Conservation (phyloP, 2,797 vertebrate species). For the Peromyscus nudipes region DNA sequence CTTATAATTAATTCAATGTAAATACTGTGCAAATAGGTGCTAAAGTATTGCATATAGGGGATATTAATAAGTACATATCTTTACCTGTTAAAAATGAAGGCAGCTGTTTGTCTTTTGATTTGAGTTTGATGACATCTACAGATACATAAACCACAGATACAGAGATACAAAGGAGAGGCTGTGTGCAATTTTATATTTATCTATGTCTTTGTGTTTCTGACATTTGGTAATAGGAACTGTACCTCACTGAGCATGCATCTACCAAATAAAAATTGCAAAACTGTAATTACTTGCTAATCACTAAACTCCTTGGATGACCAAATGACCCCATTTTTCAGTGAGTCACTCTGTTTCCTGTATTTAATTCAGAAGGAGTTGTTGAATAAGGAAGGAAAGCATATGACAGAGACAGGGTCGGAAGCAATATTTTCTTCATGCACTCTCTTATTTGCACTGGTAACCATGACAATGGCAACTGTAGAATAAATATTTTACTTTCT, state of each 20-base stretch:
- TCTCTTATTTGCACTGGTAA: not conserved
- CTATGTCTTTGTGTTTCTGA: not conserved
- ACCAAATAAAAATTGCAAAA: conserved; percentile 20
- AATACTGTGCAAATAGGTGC: not conserved
- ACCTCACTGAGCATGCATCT: not conserved
- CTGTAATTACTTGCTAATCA: not conserved
- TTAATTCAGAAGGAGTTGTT: not conserved
- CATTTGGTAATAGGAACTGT: conserved; percentile 21
- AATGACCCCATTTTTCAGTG: not conserved
- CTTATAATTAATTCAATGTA: not conserved
- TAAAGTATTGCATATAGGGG: not conserved
- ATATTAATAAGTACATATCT: not conserved
- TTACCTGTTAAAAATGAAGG: not conserved
- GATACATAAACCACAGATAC: not conserved
- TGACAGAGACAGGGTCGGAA: not conserved
- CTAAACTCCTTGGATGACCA: not conserved
- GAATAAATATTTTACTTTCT: conserved; percentile 29
- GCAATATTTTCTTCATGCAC: not conserved
- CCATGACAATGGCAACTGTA: not conserved
- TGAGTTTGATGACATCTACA: not conserved
- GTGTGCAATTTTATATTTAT: not conserved
- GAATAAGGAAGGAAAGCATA: not conserved
- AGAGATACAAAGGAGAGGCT: not conserved
- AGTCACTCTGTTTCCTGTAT: not conserved
- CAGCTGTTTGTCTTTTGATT: not conserved